Evolutionary conservation across 2,797 vertebrate species (phyloP).

Genomic region (Pachyuromys duprasi): DNA sequence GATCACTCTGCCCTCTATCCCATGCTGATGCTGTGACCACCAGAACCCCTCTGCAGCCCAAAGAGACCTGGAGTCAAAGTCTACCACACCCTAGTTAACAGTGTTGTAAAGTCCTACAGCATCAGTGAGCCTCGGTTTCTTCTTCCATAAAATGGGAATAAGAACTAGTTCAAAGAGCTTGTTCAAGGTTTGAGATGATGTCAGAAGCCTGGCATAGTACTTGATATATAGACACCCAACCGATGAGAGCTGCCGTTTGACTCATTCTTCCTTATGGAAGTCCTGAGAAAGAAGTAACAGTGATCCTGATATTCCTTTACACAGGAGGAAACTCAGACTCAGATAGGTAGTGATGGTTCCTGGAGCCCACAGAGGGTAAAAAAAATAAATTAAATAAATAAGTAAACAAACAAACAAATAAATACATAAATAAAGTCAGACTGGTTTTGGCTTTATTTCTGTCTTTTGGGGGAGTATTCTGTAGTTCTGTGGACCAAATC

Average conservation of each 20-base stretch:
- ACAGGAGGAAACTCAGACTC: not conserved
- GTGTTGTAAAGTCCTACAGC: not conserved
- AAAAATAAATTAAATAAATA: not conserved
- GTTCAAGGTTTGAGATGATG: not conserved
- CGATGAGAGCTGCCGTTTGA: not conserved
- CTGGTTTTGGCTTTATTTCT: not conserved
- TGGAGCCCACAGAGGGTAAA: not conserved
- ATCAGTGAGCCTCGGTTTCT: not conserved
- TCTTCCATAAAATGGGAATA: conserved; percentile 1
- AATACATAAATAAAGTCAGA: not conserved
- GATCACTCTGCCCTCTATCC: not conserved
- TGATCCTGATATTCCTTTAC: not conserved
- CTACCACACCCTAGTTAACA: not conserved
- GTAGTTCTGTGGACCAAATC: not conserved
- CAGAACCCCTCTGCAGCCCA: not conserved
- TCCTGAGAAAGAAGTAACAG: not conserved
- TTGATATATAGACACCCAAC: not conserved
- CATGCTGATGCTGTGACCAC: not conserved
- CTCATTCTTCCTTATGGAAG: conserved; percentile 5
- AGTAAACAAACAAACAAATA: no score
- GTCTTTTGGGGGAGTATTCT: not conserved
- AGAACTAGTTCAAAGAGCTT: not conserved
- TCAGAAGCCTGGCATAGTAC: not conserved
- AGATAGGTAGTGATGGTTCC: not conserved
- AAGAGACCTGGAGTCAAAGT: conserved; percentile 8